Conservation (phyloP, 2,888 invertebrate genomes). For the Zaprionus lineosus region DNA sequence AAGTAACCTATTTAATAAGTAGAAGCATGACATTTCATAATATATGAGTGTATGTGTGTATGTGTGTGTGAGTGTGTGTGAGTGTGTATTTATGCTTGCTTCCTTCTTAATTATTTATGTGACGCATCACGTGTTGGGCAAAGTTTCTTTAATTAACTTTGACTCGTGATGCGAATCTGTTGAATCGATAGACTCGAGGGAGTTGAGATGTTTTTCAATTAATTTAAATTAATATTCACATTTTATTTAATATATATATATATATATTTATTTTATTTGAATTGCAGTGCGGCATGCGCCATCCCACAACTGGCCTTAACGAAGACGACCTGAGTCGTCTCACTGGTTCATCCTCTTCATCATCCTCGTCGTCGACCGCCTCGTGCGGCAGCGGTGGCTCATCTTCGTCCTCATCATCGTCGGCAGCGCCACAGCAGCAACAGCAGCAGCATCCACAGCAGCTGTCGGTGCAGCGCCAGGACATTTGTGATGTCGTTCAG, state of each 20-base stretch:
- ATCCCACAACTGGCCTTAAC: constrained; percentile 83
- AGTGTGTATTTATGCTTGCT: too few species aligned
- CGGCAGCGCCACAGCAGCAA: constrained; percentile 32
- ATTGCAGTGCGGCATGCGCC: constrained; percentile 84
- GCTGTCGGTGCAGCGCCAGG: constrained; percentile 30
- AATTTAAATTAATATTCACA: constrained; percentile 3
- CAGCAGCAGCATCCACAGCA: constrained; percentile 43
- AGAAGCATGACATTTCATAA: constrained; percentile 31
- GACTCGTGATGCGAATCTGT: constrained; percentile 42
- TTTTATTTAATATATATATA: constrained; percentile 2
- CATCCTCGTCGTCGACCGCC: constrained; percentile 70
- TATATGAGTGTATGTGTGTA: too few species aligned
- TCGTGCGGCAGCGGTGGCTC: constrained; percentile 61
- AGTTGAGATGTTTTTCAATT: constrained; percentile 21
- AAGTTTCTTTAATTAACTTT: constrained; percentile 22
- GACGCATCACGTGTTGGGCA: constrained; percentile 30
- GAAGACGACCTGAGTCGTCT: constrained; percentile 84
- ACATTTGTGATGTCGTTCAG: constrained; percentile 43
- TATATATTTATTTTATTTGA: constrained; percentile 5
- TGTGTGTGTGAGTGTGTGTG: too few species aligned
- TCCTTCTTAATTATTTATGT: too few species aligned
- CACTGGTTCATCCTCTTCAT: constrained; percentile 83
- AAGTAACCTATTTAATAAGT: too few species aligned
- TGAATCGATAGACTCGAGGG: too few species aligned
- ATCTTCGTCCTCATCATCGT: constrained; percentile 56